Evolutionary conservation across 2,113 vertebrate species (phyloP).

Genomic region (Cephalopterus ornatus): DNA sequence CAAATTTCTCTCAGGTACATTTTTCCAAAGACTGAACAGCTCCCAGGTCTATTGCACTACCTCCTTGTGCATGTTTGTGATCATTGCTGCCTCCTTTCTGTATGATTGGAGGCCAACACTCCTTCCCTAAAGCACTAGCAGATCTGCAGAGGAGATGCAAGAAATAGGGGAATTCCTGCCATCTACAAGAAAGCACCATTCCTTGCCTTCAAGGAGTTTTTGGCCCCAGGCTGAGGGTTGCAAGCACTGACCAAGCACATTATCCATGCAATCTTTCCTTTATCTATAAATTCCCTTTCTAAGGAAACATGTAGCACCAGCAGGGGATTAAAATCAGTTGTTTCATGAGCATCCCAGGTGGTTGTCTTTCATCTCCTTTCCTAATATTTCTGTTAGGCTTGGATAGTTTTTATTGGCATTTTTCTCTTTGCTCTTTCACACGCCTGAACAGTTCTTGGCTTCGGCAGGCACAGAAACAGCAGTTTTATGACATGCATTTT

Average conservation of each 20-base stretch:
- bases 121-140: not conserved
- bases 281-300: conserved; percentile 4
- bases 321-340: not conserved
- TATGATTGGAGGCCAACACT: not conserved
- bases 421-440: not conserved
- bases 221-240: not conserved
- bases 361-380: not conserved
- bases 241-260: not conserved
- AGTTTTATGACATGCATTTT: conserved; percentile 9
- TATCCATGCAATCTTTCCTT: not conserved
- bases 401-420: not conserved
- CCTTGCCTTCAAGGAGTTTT: not conserved
- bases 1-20: not conserved
- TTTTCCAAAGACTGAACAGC: not conserved
- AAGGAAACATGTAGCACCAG: not conserved
- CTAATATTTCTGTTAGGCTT: conserved; percentile 34
- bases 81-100: not conserved
- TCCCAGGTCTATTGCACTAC: not conserved
- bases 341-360: not conserved
- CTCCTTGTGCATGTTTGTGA: not conserved
- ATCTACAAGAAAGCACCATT: not conserved
- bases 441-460: not conserved
- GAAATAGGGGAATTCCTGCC: not conserved
- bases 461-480: not conserved
- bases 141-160: not conserved